Conservation (phyloP, 2,797 vertebrate species). For the Gobio occitaniae region DNA sequence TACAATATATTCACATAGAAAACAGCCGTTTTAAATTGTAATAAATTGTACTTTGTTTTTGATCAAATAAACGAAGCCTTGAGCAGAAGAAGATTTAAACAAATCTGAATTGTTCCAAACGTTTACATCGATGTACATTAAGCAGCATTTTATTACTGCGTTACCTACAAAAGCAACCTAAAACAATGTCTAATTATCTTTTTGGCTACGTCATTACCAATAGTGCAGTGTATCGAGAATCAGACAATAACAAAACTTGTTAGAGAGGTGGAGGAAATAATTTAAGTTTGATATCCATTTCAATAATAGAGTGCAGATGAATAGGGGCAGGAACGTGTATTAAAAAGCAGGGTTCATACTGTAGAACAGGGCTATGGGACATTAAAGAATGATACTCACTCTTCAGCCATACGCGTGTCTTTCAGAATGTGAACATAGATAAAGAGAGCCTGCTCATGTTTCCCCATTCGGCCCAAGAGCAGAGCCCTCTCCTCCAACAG, state of each 20-base stretch:
- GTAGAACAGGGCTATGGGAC: background rate
- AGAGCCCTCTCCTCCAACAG: constrained; percentile 95
- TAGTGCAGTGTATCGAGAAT: background rate
- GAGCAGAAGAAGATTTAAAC: background rate
- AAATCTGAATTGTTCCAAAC: background rate
- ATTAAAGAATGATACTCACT: constrained; percentile 77
- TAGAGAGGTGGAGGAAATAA: background rate
- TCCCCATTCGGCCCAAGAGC: constrained; percentile 96
- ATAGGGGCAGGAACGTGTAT: background rate
- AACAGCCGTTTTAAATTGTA: background rate
- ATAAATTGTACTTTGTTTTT: background rate
- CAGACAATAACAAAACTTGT: background rate
- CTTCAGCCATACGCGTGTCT: constrained; percentile 93
- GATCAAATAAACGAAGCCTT: background rate
- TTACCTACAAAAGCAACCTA: background rate
- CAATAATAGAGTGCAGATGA: background rate
- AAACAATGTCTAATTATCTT: background rate
- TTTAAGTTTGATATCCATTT: background rate
- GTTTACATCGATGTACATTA: background rate
- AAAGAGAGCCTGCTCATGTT: constrained; percentile 97
- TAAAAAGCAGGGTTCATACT: too few relatives aligned
- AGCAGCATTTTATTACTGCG: background rate
- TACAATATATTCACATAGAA: background rate
- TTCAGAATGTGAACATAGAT: constrained; percentile 97
- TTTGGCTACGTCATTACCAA: background rate